Percentiles rank a stretch among this genome's conserved stretches.
Evolutionary conservation across 2,888 invertebrate genomes (phyloP).

Genomic region (Diarsia mendica): DNA sequence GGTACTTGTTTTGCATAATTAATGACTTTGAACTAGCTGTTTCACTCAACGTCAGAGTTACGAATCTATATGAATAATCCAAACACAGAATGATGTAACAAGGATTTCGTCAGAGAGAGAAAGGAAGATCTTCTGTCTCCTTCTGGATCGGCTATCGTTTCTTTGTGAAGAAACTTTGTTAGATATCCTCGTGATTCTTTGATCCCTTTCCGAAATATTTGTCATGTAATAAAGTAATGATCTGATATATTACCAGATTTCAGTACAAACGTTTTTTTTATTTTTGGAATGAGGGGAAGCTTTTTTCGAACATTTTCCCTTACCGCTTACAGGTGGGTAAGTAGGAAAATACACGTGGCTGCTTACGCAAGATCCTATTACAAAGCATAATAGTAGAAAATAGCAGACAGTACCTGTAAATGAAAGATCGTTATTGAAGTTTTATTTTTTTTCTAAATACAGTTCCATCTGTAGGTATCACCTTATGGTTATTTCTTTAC

Average conservation of each 20-base stretch:
- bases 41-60: constrained; percentile 36
- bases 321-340: constrained; percentile 4
- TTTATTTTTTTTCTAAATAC: too few relatives aligned
- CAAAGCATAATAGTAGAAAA: too few relatives aligned
- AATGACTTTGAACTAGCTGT: constrained; percentile 18
- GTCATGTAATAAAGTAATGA: constrained; percentile 52
- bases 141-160: constrained; percentile 33
- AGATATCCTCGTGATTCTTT: constrained; percentile 28
- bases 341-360: background rate
- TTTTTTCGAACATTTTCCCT: background rate
- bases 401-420: too few relatives aligned
- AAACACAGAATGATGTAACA: constrained; percentile 19
- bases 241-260: constrained; percentile 58
- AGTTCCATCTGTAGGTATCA: background rate
- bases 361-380: background rate
- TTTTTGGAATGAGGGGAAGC: constrained; percentile 30
- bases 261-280: constrained; percentile 42
- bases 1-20: constrained; percentile 6
- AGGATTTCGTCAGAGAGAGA: constrained; percentile 22
- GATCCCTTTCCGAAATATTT: constrained; percentile 39
- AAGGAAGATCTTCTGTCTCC: constrained; percentile 39
- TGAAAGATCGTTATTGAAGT: background rate
- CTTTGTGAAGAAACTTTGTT: constrained; percentile 45
- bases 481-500: background rate
- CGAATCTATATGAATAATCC: constrained; percentile 27